These are phyloP conservation scores for Alectura lathami DNA, from an alignment of 2,113 vertebrate genomes.

Conservation along the genomic window DNA sequence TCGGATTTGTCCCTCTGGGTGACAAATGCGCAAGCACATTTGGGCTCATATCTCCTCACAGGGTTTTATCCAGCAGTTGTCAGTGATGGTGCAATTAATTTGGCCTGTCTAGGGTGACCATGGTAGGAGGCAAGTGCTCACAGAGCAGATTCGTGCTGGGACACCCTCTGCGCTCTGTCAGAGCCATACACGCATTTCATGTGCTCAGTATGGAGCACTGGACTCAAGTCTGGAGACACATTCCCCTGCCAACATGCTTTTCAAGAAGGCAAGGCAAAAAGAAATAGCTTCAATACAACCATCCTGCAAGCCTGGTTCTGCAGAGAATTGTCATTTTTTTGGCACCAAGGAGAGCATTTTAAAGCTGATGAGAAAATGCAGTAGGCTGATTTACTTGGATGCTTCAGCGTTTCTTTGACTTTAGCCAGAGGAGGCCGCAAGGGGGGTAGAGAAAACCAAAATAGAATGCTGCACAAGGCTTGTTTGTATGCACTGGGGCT, in stretches of 20 bases:
- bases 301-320: conserved; percentile 5
- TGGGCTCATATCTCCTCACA: background rate
- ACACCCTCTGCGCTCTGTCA: background rate
- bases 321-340: conserved; percentile 53
- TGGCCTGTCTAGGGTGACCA: background rate
- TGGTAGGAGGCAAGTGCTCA: background rate
- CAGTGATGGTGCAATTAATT: background rate
- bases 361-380: conserved; percentile 54
- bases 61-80: background rate
- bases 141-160: background rate
- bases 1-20: background rate
- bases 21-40: background rate
- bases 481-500: conserved; percentile 49
- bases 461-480: conserved; percentile 48
- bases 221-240: background rate
- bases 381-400: conserved; percentile 63
- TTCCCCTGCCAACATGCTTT: conserved; percentile 22
- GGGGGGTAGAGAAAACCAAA: background rate
- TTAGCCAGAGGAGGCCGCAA: conserved; percentile 36
- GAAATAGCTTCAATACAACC: conserved; percentile 32
- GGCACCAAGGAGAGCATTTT: conserved; percentile 13
- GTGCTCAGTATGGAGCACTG: background rate
- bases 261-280: conserved; percentile 24
- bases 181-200: background rate
- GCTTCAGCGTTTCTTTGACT: conserved; percentile 54